A percentile compares a stretch with the other conserved stretches of the same genome.
Conservation (phyloP, 2,113 vertebrate species). For the Myodes glareolus region DNA sequence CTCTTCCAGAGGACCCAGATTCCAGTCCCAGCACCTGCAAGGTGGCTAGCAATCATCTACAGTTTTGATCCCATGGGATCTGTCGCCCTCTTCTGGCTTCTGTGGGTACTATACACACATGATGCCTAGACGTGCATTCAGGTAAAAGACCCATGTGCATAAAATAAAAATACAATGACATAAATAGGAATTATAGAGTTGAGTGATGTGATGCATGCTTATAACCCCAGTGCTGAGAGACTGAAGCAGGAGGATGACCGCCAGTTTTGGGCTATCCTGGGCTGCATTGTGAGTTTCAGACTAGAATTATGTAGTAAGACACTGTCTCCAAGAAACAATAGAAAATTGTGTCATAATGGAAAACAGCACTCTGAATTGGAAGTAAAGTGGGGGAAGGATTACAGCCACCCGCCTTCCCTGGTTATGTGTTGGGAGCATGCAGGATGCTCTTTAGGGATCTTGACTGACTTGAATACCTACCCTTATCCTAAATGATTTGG, state of each 20-base stretch:
- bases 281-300: neutral
- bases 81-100: neutral
- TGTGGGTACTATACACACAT: neutral
- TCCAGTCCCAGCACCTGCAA: neutral
- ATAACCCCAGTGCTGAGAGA: neutral
- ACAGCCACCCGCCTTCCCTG: neutral
- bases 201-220: neutral
- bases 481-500: neutral
- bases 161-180: neutral
- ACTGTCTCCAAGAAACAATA: neutral
- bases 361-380: neutral
- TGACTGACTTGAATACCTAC: neutral
- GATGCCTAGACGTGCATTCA: neutral
- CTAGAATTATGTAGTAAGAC: neutral
- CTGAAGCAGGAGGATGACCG: neutral
- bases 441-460: neutral
- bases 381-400: neutral
- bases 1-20: neutral
- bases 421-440: neutral
- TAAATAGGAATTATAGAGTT: neutral
- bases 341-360: neutral
- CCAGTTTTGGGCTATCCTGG: neutral
- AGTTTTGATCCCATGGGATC: neutral
- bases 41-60: neutral
- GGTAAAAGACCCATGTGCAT: neutral